A percentile compares a stretch with the other conserved stretches of the same genome.
Evolutionary conservation across 1,140 invertebrate species (phyloP).

Genomic region (Drosophila seguyi): DNA sequence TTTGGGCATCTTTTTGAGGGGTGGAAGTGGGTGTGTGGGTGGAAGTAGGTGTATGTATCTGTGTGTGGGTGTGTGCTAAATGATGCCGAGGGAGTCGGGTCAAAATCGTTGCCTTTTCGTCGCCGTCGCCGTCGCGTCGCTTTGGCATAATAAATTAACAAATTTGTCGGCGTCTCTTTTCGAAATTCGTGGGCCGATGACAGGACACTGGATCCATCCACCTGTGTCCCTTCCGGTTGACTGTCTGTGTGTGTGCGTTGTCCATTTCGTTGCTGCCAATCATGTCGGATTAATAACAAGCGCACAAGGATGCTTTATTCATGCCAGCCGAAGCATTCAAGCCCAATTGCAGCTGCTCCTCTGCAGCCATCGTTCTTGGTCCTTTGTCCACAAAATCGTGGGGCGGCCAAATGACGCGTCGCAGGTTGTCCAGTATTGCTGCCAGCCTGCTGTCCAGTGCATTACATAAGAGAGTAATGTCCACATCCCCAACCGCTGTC

Average conservation of each 20-base stretch:
- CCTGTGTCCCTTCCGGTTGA: conserved; percentile 62
- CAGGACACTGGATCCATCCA: conserved; percentile 66
- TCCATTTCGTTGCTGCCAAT: conserved; percentile 80
- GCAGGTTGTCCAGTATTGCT: conserved; percentile 59
- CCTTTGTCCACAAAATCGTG: conserved; percentile 40
- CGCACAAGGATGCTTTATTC: conserved; percentile 68
- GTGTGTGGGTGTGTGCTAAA: conserved; percentile 45
- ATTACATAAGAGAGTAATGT: conserved; percentile 57
- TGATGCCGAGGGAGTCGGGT: conserved; percentile 58
- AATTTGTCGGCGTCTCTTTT: conserved; percentile 76
- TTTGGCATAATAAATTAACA: conserved; percentile 82
- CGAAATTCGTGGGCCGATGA: conserved; percentile 70
- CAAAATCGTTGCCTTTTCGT: conserved; percentile 44
- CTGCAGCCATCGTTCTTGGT: conserved; percentile 24
- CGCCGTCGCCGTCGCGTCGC: conserved; percentile 35
- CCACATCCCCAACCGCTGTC: background rate
- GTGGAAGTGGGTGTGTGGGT: background rate
- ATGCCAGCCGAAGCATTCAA: conserved; percentile 69
- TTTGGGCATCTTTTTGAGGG: conserved; percentile 46
- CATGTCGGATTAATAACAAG: conserved; percentile 81
- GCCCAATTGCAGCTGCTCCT: conserved; percentile 73
- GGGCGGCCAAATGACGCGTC: conserved; percentile 73
- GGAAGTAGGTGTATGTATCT: conserved; percentile 4
- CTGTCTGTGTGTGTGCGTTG: conserved; percentile 38
- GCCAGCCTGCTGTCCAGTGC: conserved; percentile 66